Evolutionary conservation across 2,888 invertebrate genomes (phyloP).

Genomic region (Machimus rusticus): DNA sequence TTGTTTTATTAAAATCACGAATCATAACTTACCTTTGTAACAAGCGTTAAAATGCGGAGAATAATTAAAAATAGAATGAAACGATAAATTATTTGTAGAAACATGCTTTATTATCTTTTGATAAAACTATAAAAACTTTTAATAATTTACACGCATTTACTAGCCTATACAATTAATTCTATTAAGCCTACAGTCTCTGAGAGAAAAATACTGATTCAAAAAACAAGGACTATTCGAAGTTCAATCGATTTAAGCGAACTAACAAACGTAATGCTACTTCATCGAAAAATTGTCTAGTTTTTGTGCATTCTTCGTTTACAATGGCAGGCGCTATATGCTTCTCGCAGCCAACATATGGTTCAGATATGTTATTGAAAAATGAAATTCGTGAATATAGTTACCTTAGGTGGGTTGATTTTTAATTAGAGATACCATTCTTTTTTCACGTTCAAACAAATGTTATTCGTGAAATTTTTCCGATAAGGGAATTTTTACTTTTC

Average conservation of each 20-base stretch:
- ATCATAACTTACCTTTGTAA: too few relatives aligned
- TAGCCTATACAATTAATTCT: neutral
- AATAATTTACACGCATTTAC: neutral
- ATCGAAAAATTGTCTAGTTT: neutral
- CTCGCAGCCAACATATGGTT: neutral
- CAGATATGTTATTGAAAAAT: neutral
- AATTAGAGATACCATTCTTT: neutral
- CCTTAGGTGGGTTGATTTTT: neutral
- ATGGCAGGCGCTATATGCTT: neutral
- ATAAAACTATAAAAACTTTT: neutral
- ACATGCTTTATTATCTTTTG: neutral
- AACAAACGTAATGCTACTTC: neutral
- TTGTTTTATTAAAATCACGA: too few relatives aligned
- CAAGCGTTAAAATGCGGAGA: too few relatives aligned
- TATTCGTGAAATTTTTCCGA: neutral
- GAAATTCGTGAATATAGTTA: neutral
- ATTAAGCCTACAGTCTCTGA: neutral
- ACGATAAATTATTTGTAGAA: neutral
- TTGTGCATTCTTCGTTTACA: neutral
- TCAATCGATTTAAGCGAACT: neutral
- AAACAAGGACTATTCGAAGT: neutral
- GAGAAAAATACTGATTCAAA: neutral
- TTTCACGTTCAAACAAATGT: neutral
- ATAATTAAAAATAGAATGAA: neutral
- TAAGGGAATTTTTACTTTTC: conserved; percentile 50